phyloP scores from a whole-genome alignment of 1,140 invertebrate genomes.

The Pseudomyrmex flavicornis region DNA sequence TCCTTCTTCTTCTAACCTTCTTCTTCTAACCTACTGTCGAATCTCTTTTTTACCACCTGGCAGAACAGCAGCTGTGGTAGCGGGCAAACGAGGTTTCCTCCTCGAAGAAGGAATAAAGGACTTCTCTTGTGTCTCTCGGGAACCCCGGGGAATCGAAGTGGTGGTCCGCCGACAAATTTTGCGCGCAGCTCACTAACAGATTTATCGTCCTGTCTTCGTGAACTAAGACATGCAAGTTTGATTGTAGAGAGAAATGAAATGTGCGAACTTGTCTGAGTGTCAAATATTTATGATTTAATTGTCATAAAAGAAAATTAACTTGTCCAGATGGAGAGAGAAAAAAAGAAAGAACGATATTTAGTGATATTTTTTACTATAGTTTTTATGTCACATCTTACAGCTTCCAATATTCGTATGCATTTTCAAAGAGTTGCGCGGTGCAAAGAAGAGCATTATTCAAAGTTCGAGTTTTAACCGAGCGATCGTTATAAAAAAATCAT shows the following conservation, averaged over 20 bases:
- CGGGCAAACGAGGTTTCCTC: conserved; percentile 34
- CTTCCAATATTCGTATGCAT: too few relatives aligned
- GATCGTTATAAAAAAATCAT: not conserved
- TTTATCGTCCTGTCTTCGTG: not conserved
- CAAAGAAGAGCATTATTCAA: too few relatives aligned
- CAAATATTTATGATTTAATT: conserved; percentile 3
- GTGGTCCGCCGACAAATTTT: conserved; percentile 12
- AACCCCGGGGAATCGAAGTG: conserved; percentile 41
- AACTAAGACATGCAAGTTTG: not conserved
- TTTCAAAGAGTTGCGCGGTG: too few relatives aligned
- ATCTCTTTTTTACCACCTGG: conserved; percentile 74
- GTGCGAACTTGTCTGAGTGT: not conserved
- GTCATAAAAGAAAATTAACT: not conserved
- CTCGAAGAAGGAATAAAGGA: conserved; percentile 55
- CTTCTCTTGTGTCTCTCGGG: conserved; percentile 53
- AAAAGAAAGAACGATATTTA: not conserved
- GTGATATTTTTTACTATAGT: not conserved
- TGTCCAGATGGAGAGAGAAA: not conserved
- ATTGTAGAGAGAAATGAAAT: not conserved
- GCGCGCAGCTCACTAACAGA: not conserved
- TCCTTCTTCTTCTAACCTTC: not conserved
- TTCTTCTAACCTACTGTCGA: not conserved
- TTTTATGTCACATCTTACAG: too few relatives aligned
- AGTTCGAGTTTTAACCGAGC: too few relatives aligned
- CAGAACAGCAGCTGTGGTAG: conserved; percentile 74